Base-by-base conservation (phyloP, 2,113 vertebrate species). In the Ifrita kowaldi region DNA sequence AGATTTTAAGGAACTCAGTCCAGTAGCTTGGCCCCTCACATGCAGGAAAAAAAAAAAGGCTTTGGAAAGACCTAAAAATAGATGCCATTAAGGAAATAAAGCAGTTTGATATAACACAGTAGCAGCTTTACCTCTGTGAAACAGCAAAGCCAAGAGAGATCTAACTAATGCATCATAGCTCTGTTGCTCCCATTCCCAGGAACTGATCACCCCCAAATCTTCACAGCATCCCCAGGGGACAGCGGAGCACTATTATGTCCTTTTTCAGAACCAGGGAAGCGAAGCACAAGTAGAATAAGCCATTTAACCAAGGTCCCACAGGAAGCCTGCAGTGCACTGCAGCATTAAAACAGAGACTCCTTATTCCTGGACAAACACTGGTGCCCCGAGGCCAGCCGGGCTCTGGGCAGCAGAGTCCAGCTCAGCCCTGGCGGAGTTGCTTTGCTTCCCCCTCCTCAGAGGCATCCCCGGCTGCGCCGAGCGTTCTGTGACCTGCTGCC, bases 31-130 rank as follows among this genome's bases (percentile, higher is more conserved):
- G 17, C 8, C 53, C 11, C 28, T 80, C 14, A 37, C 76, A 82
- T 19, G 11, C 7, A 86, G 17, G 3, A 3, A 6, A 55, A 47
- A 49, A 16, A n/a, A 67, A 80, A 74, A 8, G 6, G 4, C 30
- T 85, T 78, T 89, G 30, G 15, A 86, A 78, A 63, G 15, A 70
- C 10, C 74, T 89, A 79, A 85, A 95, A 86, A 89, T 44, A 94
- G 82, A 42, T 52, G 37, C 23, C 46, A 73, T 71, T 71, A 85
- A 77, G 83, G 55, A 93, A 92, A 88, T 86, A 91, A 93, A 87
- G 4, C 46, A 73, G 52, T 71, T 75, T 67, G 30, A 55, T 82
- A 17, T 23, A 80, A 69, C 6, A 0, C 7, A 52, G 12, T 8
- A 63, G 20, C n/a, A 89, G 62, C 20, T 85, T 71, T 79, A n/a